Conservation (phyloP, 2,113 vertebrate species). For the Grammomys dolichurus region DNA sequence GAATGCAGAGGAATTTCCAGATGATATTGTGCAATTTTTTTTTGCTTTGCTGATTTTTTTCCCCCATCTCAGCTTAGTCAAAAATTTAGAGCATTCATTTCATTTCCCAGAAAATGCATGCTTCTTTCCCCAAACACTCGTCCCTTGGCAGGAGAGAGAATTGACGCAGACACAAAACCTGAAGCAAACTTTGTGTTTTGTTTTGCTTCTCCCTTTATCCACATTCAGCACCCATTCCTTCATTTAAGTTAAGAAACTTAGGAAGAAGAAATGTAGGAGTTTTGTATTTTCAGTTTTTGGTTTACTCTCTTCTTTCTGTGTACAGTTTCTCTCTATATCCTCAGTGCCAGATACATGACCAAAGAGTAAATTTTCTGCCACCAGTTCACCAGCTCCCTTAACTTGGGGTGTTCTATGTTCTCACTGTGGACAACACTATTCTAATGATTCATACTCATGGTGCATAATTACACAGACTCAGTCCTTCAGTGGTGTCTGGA, state of each 20-base stretch:
- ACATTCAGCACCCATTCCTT: slow-evolving; percentile 26
- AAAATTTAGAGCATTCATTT: slow-evolving; percentile 27
- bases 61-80: background rate
- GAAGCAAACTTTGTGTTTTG: slow-evolving; percentile 24
- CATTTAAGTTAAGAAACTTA: background rate
- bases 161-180: slow-evolving; percentile 46
- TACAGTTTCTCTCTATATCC: background rate
- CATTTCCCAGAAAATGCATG: slow-evolving; percentile 66
- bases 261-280: background rate
- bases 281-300: slow-evolving; percentile 34
- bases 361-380: background rate
- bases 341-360: background rate
- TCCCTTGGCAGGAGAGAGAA: slow-evolving; percentile 41
- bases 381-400: background rate
- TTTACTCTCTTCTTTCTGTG: slow-evolving; percentile 7
- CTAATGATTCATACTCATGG: background rate
- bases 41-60: background rate
- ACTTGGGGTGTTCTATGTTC: background rate
- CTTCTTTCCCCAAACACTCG: slow-evolving; percentile 13
- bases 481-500: background rate
- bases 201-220: background rate
- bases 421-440: background rate
- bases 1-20: slow-evolving; percentile 45
- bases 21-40: background rate
- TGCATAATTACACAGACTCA: background rate